Evolutionary conservation across 2,888 invertebrate species (phyloP), one percentile per base, ranked within the genome.

Genomic region (Coremacera marginata): DNA sequence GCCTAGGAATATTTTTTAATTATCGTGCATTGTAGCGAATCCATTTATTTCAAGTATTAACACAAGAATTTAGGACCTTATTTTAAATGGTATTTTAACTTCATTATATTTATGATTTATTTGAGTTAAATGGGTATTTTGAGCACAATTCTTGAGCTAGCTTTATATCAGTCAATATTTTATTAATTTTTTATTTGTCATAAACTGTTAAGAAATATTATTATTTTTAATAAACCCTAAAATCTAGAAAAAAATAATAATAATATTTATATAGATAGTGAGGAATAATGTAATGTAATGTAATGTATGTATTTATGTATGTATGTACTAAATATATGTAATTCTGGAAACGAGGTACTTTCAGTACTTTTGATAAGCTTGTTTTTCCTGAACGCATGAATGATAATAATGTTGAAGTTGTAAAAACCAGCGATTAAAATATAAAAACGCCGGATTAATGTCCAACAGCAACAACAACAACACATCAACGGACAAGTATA

Each of bases 351-450:
- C 57, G 57, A 71, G 71, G 71, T 60, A 71, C 55, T 60, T 19
- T 9, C 55, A 70, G 71, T 19, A 34, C 60, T 16, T 51, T 22
- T 51, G 78, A 75, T 70, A 75, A 78, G 68, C 25, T 78, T 76
- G 76, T 76, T 78, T 62, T 73, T 67, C 68, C 49, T 63, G 55
- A 70, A 71, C 68, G 52, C 67, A 34, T 34, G 68, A 34, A 73
- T 19, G 31, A 65, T 31, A 52, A 71, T 68, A 19, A 49, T 52
- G 67, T 44, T 67, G 67, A 27, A 75, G 67, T 62, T 76, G 51
- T 55, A 70, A 51, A 70, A 57, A 55, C 55, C 55, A 31, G 57
- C 57, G 57, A 71, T 71, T 37, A 71, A 67, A 44, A 67, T 51
- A 68, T 27, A 51, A 27, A 49, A 68, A 57, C n/a, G 22, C 34